Base-by-base conservation (phyloP, 2,797 vertebrate species). In the Prunella strophiata region DNA sequence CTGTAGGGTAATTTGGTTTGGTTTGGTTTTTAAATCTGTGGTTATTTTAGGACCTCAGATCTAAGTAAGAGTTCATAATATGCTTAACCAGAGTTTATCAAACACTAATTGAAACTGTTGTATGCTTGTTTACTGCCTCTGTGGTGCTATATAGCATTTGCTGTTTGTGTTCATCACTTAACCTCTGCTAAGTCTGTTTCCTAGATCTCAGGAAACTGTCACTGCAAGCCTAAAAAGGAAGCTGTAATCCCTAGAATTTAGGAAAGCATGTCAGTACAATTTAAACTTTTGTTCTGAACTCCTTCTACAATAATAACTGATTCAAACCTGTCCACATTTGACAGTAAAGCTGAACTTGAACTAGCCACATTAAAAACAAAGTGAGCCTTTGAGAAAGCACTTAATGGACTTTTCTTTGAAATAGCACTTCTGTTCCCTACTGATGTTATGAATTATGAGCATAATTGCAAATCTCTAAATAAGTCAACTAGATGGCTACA, bases 111-210 rank as follows among this genome's bases (percentile, higher is more conserved):
- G 21, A 65, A 57, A 65, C 52, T 36, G 4, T 13, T 42, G 7
- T 32, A 40, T 23, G 7, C 23, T 72, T 93, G 16, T 67, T 93
- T 94, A 13, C 26, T 61, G 7, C 7, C 26, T 32, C 21, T 63
- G 20, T 43, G 11, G 5, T 43, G 16, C 16, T 34, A 26, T 21
- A 23, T 13, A 72, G 11, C 0, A 0, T 74, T 57, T 36, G 3
- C 6, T 71, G 12, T 47, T 72, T 48, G 34, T 4, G 1, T 54
- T 65, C 6, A 9, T 42, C 77, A 87, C 6, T 18, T 75, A 82
- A 62, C 5, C 5, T 54, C 13, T n/a, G 7, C 2, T 68, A 68
- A 48, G 29, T 74, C 14, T 59, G 20, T 38, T 87, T 75, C 50
- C 14, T 70, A 52, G 16, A 71, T 52, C 32, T 65, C 55, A 57